These are phyloP conservation scores for Hypercompe scribonia DNA, from an alignment of 2,888 invertebrate genomes.

Conservation along the genomic window DNA sequence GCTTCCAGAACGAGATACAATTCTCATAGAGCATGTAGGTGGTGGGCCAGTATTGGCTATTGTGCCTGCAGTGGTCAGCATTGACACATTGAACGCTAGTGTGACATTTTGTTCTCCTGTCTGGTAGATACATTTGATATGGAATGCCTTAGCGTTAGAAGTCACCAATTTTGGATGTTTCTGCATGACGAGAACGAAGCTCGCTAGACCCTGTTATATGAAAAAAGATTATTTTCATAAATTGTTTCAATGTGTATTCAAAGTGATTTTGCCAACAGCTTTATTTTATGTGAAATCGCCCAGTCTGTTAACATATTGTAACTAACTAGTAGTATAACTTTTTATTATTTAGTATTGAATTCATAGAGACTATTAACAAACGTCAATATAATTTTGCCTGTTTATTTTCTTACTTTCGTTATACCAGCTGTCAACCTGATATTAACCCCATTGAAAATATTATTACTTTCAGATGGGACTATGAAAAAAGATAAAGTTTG, in stretches of 20 bases:
- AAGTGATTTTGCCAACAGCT: background rate
- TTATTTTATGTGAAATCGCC: background rate
- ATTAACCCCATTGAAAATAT: background rate
- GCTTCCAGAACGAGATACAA: constrained; percentile 94
- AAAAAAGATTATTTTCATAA: background rate
- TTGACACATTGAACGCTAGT: constrained; percentile 97
- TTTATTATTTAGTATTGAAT: background rate
- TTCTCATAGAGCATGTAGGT: constrained; percentile 96
- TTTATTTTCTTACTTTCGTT: no score
- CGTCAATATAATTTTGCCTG: background rate
- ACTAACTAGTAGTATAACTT: background rate
- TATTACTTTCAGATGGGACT: background rate
- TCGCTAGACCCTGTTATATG: constrained; percentile 92
- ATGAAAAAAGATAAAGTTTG: background rate
- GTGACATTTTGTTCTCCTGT: constrained; percentile 97
- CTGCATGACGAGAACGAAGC: constrained; percentile 97
- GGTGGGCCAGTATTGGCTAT: constrained; percentile 98
- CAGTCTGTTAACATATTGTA: background rate
- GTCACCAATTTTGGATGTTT: constrained; percentile 98
- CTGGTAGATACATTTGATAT: constrained; percentile 97
- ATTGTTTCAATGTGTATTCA: background rate
- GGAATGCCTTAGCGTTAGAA: constrained; percentile 97
- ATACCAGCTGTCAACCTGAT: no score
- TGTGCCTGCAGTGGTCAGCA: constrained; percentile 97
- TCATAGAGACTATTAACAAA: background rate